Evolutionary conservation across 2,888 invertebrate species (phyloP), one percentile per base, ranked within the genome.

Genomic region (Aphodius sticticus): DNA sequence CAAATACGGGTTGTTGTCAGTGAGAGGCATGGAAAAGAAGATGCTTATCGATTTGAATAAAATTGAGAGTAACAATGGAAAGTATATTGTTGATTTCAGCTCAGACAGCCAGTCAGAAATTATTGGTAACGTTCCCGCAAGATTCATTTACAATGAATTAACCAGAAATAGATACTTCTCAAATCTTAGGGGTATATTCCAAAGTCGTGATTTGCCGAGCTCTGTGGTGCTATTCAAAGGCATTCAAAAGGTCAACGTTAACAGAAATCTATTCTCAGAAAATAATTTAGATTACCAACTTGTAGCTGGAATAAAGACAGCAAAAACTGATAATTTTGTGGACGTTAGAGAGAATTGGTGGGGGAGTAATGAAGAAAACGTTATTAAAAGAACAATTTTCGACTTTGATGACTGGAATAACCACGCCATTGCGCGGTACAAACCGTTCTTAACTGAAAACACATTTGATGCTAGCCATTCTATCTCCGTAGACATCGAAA

Each of bases 321-420:
- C 98, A 0, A 95, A 95, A 83, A 92, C 98, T 1, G 94, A 96
- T 82, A 98, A 97, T 86, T 92, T 92, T 71, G 91, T 99, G 78
- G 96, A 99, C 87, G 97, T 97, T 0, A 92, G 92, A 9, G 95
- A 97, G 88, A 99, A 99, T 88, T 99, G 97, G 96, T 99, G 99
- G 99, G 99, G 99, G 12, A 95, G 95, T 3, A 90, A 91, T 0
- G 92, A 94, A 78, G 93, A 95, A 77, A 90, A 90, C 6, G 91
- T 92, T 78, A 99, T 99, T 78, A 93, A 93, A 84, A 92, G 93
- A 77, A 92, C 94, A 86, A 98, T 99, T 85, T 99, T 99, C 87
- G 99, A 99, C 89, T 99, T 99, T 89, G 98, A 99, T 88, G 99
- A 99, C 88, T 99, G 99, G 99, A 99, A 99, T 88, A 97, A 97